A percentile compares a stretch with the other conserved stretches of the same genome.
Evolutionary conservation across 2,888 invertebrate genomes (phyloP).

Genomic region (Pycnomerus fuliginosus): DNA sequence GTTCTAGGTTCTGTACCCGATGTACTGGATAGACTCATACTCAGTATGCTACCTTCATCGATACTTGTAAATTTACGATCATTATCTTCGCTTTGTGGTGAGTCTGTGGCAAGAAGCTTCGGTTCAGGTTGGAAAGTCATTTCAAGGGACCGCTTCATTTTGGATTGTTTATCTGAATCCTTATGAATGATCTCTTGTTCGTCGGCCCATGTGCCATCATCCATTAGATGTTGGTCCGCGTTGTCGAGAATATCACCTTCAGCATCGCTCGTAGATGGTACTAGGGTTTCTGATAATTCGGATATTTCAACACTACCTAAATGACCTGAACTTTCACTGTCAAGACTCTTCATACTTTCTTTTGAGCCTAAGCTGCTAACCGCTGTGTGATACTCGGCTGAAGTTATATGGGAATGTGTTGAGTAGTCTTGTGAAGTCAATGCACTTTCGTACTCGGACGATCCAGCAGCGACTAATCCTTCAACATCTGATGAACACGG

Average conservation of each 20-base stretch:
- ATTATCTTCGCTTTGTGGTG: conserved; percentile 54
- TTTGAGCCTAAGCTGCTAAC: conserved; percentile 84
- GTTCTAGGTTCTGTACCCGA: conserved; percentile 55
- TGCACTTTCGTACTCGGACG: conserved; percentile 86
- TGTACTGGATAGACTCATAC: conserved; percentile 60
- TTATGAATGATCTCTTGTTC: conserved; percentile 55
- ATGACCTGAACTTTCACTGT: conserved; percentile 87
- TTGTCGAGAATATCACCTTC: conserved; percentile 71
- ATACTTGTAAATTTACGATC: conserved; percentile 60
- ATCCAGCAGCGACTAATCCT: conserved; percentile 70
- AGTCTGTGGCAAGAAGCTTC: conserved; percentile 52
- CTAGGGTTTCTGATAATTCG: conserved; percentile 88
- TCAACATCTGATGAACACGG: conserved; percentile 88
- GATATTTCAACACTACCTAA: conserved; percentile 88
- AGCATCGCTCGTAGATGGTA: conserved; percentile 84
- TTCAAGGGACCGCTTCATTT: conserved; percentile 87
- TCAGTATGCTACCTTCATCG: conserved; percentile 60
- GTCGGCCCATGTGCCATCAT: conserved; percentile 43
- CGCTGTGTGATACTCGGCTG: conserved; percentile 85
- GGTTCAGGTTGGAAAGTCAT: conserved; percentile 80
- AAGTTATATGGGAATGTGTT: conserved; percentile 69
- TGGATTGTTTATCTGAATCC: conserved; percentile 61
- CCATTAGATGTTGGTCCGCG: conserved; percentile 53
- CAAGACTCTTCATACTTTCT: conserved; percentile 86
- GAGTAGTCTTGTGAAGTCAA: conserved; percentile 78